A percentile compares a stretch with the other conserved stretches of the same genome.
phyloP scores from a whole-genome alignment of 2,888 invertebrate species.

The Archips xylosteana region DNA sequence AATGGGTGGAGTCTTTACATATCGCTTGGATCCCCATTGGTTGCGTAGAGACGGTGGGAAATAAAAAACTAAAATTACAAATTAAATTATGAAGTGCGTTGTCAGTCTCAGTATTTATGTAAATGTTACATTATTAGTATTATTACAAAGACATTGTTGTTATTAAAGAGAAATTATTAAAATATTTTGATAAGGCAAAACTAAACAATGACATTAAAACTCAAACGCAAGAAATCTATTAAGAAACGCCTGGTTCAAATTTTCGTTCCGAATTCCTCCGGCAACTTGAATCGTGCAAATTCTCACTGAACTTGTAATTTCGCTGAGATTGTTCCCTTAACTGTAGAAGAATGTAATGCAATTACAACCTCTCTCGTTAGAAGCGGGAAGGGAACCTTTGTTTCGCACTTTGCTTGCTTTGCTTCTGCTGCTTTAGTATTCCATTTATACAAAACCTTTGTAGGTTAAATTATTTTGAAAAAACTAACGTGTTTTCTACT shows the following conservation, averaged over 20 bases:
- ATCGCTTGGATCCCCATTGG: conserved; percentile 19
- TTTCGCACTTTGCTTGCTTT: conserved; percentile 48
- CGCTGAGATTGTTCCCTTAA: conserved; percentile 74
- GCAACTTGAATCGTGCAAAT: conserved; percentile 57
- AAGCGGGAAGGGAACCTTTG: conserved; percentile 50
- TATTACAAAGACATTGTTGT: not conserved
- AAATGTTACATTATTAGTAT: not conserved
- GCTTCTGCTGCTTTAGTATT: conserved; percentile 49
- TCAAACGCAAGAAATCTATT: conserved; percentile 11
- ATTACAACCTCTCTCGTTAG: conserved; percentile 72
- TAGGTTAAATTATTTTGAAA: not conserved
- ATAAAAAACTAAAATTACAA: conserved; percentile 22
- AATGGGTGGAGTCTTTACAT: conserved; percentile 18
- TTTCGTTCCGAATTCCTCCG: conserved; percentile 48
- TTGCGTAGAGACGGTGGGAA: not conserved
- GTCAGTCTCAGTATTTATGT: not conserved
- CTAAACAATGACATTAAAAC: conserved; percentile 27
- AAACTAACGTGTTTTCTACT: not conserved
- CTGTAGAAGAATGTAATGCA: conserved; percentile 74
- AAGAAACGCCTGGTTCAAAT: conserved; percentile 33
- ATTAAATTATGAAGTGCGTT: too few species aligned
- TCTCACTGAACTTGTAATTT: conserved; percentile 68
- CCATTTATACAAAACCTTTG: not conserved
- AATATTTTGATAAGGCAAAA: conserved; percentile 4
- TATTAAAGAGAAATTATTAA: conserved; percentile 3